Evolutionary conservation across 64 coral and sea anemone genomes (phyloP), one percentile per base, ranked within the genome.

Genomic region (Pocillopora verrucosa): DNA sequence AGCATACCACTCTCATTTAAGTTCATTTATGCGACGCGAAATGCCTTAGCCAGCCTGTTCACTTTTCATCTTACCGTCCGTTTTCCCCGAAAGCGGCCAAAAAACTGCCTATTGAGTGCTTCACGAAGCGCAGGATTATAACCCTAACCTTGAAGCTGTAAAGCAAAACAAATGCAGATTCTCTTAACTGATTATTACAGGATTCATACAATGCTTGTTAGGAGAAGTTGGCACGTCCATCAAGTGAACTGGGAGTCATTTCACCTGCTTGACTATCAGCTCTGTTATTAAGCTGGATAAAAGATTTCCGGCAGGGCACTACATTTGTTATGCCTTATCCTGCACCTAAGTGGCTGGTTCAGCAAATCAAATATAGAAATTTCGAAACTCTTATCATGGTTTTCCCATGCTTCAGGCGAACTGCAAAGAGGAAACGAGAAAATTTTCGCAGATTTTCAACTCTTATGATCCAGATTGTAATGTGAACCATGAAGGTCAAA

Each of bases 91-190:
- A 76, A 17, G 74, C 37, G 74, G 75, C 75, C 75, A 77, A 19
- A 77, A 77, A 38, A 77, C 75, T 57, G 75, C 41, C 22, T 77
- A 77, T 19, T 58, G 37, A 77, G 41, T 56, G 45, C 75, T 77
- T 77, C 41, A 41, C 19, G 75, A 77, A 77, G 75, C 9, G 75
- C 75, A 77, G 38, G 75, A 45, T 77, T 77, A 77, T 56, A 77
- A 77, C 75, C 75, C 75, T 36, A 77, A 56, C 75, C 75, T 77
- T 77, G 16, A 37, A 77, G 75, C 75, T 77, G 75, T 77, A 75
- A 75, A 24, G 67, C n/a, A 70, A 70, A 70, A 70, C 67, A 70
- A 70, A 70, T 70, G 67, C 67, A 24, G n/a, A 70, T 70, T 70
- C 67, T 70, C 67, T 10, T 70, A 5, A 5, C 67, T 11, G 16